Base-by-base conservation (phyloP, 2,888 invertebrate genomes). In the Steinernema carpocapsae region DNA sequence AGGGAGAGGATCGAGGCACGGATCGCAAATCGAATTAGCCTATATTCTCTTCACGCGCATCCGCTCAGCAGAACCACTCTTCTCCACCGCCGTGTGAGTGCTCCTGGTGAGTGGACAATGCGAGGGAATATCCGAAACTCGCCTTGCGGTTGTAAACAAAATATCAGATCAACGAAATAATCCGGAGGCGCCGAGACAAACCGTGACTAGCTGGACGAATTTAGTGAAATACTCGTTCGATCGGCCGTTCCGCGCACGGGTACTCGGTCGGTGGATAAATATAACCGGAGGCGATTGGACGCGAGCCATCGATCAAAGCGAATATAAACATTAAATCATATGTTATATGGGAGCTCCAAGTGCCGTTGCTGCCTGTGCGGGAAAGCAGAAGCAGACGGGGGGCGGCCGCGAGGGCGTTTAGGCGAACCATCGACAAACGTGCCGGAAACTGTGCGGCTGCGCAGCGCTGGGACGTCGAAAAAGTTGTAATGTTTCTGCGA, bases 11-110 rank as follows among this genome's bases (percentile, higher is more conserved):
- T 37, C 64, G 64, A 64, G 64, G 64, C 64, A 64, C 24, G 64
- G 64, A 64, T 64, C 64, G 64, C 64, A 64, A 64, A 64, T 64
- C 64, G 64, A 64, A 64, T 64, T 64, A 64, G 64, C 64, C 64
- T 64, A 64, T 64, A 64, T 64, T 64, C 64, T 29, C 64, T 64
- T 64, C 64, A 64, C 64, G 64, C 64, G 32, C 64, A 64, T 64
- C 64, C 64, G 24, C 29, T 64, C 24, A 32, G 29, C 64, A 29
- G 37, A 37, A 29, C 64, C 64, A 64, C 29, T 64, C 64, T 64
- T 37, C 37, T 37, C 10, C 37, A 37, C 37, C 37, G 64, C 64
- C 64, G 12, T 29, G 32, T 32, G 56, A 56, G 56, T 24, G 56
- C 37, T 6, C 37, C 37, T 56, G 22, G 56, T 56, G 64, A 64